A percentile compares a stretch with the other conserved stretches of the same genome.
Conservation (phyloP, 2,113 vertebrate genomes). For the Ammodytes marinus region DNA sequence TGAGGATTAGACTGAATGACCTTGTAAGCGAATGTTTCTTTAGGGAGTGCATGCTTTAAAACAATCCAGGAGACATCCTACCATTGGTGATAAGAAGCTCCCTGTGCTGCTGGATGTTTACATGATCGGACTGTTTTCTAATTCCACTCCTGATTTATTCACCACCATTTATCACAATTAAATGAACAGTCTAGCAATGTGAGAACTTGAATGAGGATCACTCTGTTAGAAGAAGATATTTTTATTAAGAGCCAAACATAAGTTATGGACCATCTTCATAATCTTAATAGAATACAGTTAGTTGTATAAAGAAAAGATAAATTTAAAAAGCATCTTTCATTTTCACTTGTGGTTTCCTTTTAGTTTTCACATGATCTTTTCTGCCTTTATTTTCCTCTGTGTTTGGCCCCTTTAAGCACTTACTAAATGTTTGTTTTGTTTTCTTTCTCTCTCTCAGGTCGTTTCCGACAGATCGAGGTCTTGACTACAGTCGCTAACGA, state of each 20-base stretch:
- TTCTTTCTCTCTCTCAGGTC: constrained; percentile 83
- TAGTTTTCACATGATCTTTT: not conserved
- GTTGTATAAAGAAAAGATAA: too few species aligned
- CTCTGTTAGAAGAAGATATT: not conserved
- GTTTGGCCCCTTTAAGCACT: not conserved
- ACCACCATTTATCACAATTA: not conserved
- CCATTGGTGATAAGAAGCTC: not conserved
- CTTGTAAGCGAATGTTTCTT: not conserved
- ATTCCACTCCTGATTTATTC: not conserved
- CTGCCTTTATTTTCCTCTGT: not conserved
- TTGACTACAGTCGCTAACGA: constrained; percentile 97
- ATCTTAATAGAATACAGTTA: not conserved
- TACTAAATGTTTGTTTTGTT: not conserved
- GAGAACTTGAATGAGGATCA: too few species aligned
- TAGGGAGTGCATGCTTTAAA: not conserved
- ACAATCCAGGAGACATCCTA: constrained; percentile 15
- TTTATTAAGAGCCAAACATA: too few species aligned
- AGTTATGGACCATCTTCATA: not conserved
- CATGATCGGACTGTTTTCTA: constrained; percentile 17
- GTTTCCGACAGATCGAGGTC: constrained; percentile 98
- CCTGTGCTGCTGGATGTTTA: constrained; percentile 2
- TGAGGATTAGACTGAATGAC: not conserved
- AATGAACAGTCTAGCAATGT: not conserved
- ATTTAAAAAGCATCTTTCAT: not conserved
- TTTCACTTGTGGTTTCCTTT: not conserved